Base-by-base conservation (phyloP, 64 coral and sea anemone genomes). In the Astreopora myriophthalma region DNA sequence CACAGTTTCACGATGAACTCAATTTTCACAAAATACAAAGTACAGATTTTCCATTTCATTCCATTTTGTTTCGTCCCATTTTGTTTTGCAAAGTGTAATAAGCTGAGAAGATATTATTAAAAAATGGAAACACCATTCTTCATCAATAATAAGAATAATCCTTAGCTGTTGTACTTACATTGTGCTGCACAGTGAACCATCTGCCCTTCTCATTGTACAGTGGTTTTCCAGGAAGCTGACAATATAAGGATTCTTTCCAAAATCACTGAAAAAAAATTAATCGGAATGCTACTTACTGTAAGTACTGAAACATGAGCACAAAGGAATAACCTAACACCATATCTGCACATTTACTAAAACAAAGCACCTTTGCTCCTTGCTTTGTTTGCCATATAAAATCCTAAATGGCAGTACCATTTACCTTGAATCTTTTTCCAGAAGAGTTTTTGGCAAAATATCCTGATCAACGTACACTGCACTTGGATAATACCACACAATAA, bases 221-320 rank as follows among this genome's bases (percentile, higher is more conserved):
- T 95, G 94, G 27, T 99, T 99, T 57, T 95, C 97, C 64, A 99
- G 57, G 48, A 99, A 99, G 76, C 92, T 99, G 25, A 95, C 38
- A 73, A 99, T 95, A 40, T 99, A 90, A 82, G 97, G 91, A 40
- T 93, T 99, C 63, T 99, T 99, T n/a, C 97, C 97, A 84, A 99
- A 99, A 29, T 99, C 97, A 78, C 97, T 99, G 22, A 17, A 87
- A 90, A 48, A 55, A 55, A 3, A 13, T n/a, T n/a, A n/a, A n/a
- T n/a, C n/a, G n/a, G n/a, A n/a, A n/a, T n/a, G n/a, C n/a, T n/a
- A n/a, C n/a, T n/a, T n/a, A n/a, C n/a, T n/a, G n/a, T n/a, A n/a
- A 46, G 42, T 46, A 11, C 42, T 46, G 42, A 46, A 46, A 46
- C 42, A 1, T 69, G 22, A 85, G 29, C n/a, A n/a, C n/a, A n/a